phyloP scores from a whole-genome alignment of 2,888 invertebrate genomes.

The Pilophorus perplexus region DNA sequence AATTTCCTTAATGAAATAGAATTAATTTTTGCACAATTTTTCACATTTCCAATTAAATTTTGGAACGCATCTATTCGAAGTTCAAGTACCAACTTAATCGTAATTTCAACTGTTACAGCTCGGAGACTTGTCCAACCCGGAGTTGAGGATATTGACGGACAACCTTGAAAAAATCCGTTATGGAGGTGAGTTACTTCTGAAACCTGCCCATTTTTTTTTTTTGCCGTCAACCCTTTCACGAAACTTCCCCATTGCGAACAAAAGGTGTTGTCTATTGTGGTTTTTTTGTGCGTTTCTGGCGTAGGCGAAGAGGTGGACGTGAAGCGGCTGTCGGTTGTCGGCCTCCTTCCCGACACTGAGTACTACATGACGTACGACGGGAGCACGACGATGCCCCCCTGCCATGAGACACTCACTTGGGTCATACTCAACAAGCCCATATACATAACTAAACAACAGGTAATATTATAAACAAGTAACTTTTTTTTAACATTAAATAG shows the following conservation, averaged over 20 bases:
- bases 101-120: slow-evolving; percentile 76
- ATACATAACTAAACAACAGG: slow-evolving; percentile 96
- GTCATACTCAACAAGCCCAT: slow-evolving; percentile 96
- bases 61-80: too few species aligned
- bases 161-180: slow-evolving; percentile 88
- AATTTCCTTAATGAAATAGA: too few species aligned
- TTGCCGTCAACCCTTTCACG: too few species aligned
- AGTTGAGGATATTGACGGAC: slow-evolving; percentile 85
- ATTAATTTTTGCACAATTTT: too few species aligned
- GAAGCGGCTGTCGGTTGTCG: slow-evolving; percentile 79
- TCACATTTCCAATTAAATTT: too few species aligned
- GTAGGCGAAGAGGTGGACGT: slow-evolving; percentile 80
- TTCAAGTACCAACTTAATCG: too few species aligned
- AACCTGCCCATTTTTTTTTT: too few species aligned
- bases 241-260: background rate
- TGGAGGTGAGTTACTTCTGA: slow-evolving; percentile 70
- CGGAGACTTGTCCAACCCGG: slow-evolving; percentile 87
- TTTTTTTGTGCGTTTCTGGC: slow-evolving; percentile 24
- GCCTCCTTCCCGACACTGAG: slow-evolving; percentile 86
- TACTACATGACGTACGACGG: slow-evolving; percentile 99
- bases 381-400: slow-evolving; percentile 93
- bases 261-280: slow-evolving; percentile 23
- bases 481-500: too few species aligned
- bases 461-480: too few species aligned
- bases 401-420: slow-evolving; percentile 99